Evolutionary conservation across 2,888 invertebrate species (phyloP).

Genomic region (Itoplectis maculator): DNA sequence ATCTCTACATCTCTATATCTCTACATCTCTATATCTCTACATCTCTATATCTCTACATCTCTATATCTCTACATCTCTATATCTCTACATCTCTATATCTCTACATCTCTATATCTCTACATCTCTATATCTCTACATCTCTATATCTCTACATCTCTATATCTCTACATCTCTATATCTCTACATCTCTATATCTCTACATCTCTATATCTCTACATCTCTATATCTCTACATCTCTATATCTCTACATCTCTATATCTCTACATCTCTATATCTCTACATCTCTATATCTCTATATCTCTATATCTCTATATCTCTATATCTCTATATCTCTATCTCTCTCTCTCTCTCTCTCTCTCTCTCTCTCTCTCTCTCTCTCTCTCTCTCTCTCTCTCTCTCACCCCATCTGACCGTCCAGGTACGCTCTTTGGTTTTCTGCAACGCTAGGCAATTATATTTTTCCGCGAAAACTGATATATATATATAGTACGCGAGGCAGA

Average conservation of each 20-base stretch:
- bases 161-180: too few relatives aligned
- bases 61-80: too few relatives aligned
- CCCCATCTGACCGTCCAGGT: background rate
- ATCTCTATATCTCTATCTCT: background rate
- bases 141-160: background rate
- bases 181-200: too few relatives aligned
- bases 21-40: too few relatives aligned
- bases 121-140: too few relatives aligned
- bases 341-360: background rate
- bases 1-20: background rate
- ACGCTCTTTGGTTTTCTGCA: slow-evolving; percentile 36
- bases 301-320: too few relatives aligned
- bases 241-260: background rate
- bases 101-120: background rate
- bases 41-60: background rate
- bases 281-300: too few relatives aligned
- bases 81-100: too few relatives aligned
- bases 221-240: too few relatives aligned
- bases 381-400: too few relatives aligned
- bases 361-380: background rate
- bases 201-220: too few relatives aligned
- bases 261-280: too few relatives aligned
- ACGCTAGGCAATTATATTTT: slow-evolving; percentile 57
- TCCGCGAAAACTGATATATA: background rate
- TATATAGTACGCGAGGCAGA: slow-evolving; percentile 14